Base-by-base conservation (phyloP, 2,113 vertebrate species). In the Tamias sibiricus region DNA sequence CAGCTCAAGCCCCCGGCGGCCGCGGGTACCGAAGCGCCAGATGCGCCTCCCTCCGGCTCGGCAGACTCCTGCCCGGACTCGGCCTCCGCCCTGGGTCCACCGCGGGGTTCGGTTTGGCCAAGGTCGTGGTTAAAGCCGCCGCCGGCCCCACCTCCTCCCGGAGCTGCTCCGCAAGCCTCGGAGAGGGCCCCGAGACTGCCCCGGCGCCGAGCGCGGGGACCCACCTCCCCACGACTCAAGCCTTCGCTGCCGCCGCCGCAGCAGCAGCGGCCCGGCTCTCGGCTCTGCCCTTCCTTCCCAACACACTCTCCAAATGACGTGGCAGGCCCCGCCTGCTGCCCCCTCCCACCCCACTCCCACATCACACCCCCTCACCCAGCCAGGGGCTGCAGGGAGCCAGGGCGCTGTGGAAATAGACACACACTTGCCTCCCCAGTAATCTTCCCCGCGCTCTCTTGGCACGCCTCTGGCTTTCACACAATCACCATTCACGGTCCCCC, bases 281-380 rank as follows among this genome's bases (percentile, higher is more conserved):
- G 0, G 96, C 94, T 95, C 96, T 93, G 94, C 87, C 93, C 96
- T 95, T 96, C 95, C 92, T 97, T 91, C 93, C 90, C 95, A 91
- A 87, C 96, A 91, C 97, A 88, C 96, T 95, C 95, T 76, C 90
- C 80, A 64, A 95, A 92, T 98, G 97, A 98, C 97, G 97, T 97
- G 95, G 90, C 96, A 97, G 96, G 96, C 97, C 97, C 96, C 97
- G 97, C 97, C 97, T 68, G 92, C 97, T 95, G 96, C 97, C 97
- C 97, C 96, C 96, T 96, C 97, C 97, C 94, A 95, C 92, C 95
- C 96, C 76, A 90, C 94, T 62, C 87, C 72, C 97, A 91, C 96
- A 83, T n/a, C 90, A 95, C 97, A 92, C 97, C 96, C 96, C 96
- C 97, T 92, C 44, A 64, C 91, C 91, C 74, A 81, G 82, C 89